Base-by-base conservation (phyloP, 2,113 vertebrate species). In the Antigone vipio region DNA sequence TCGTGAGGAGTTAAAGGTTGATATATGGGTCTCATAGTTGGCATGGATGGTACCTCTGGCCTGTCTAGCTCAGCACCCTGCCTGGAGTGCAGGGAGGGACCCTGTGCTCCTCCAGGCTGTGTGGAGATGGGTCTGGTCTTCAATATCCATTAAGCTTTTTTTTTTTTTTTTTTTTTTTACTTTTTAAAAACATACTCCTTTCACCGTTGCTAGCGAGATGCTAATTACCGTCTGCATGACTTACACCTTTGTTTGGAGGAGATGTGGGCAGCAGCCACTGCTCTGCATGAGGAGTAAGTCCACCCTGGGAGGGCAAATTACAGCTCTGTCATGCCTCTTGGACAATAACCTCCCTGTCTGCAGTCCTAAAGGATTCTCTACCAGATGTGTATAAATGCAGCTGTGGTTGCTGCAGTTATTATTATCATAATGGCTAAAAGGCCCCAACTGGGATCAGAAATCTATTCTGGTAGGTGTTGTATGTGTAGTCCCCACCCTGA, bases 311-410 rank as follows among this genome's bases (percentile, higher is more conserved):
- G 86, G n/a, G 58, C 79, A 96, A 49, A 80, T 78, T 73, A 35
- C 68, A 94, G 76, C 72, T 90, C 64, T 71, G 68, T 88, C 47
- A 15, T 22, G 59, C 52, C 32, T 92, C 76, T 84, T 47, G 73
- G 79, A 93, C 90, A 96, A 62, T 53, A 79, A 52, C 29, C 40
- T 95, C 60, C 50, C 82, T 95, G 72, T 88, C 88, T 94, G 82
- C 75, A 77, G 50, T 84, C 88, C 82, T 93, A n/a, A 60, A 86
- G 90, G 82, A 80, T 66, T 90, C 55, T 84, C 63, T 47, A 35
- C 85, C 93, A 96, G 92, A 96, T 96, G 93, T 11, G 21, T 92
- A 42, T 88, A 92, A 93, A 67, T 88, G 87, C 83, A 94, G 92
- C 90, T 96, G 88, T 91, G 85, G 92, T 92, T 91, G 71, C 55